Evolutionary conservation across 2,888 invertebrate species (phyloP).

Genomic region (Drosophila meridionalis): DNA sequence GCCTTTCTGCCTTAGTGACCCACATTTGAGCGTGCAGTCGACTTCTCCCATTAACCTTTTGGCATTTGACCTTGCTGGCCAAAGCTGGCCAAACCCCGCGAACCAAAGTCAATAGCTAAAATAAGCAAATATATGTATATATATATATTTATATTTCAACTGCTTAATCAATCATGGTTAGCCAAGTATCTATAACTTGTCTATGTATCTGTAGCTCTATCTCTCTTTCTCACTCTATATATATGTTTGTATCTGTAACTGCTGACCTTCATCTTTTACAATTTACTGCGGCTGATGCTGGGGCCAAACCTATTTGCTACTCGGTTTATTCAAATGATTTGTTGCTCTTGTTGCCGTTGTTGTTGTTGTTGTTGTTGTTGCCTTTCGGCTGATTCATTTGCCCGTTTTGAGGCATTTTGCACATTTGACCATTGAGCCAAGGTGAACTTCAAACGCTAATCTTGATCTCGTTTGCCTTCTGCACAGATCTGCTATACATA

Average conservation of each 20-base stretch:
- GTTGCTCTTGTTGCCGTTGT: slow-evolving; percentile 26
- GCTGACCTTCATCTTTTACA: slow-evolving; percentile 74
- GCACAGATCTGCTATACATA: slow-evolving; percentile 41
- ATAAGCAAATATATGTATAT: slow-evolving; percentile 12
- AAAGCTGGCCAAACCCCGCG: slow-evolving; percentile 51
- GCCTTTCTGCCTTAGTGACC: slow-evolving; percentile 34
- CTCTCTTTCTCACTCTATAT: slow-evolving; percentile 10
- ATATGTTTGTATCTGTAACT: slow-evolving; percentile 71
- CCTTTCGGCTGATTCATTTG: slow-evolving; percentile 70
- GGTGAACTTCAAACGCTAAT: slow-evolving; percentile 78
- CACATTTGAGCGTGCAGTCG: slow-evolving; percentile 20
- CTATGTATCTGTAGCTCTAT: slow-evolving; percentile 20
- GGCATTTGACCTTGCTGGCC: slow-evolving; percentile 44
- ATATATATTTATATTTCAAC: slow-evolving; percentile 29
- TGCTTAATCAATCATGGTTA: slow-evolving; percentile 71
- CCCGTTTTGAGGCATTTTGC: slow-evolving; percentile 62
- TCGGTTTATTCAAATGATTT: slow-evolving; percentile 65
- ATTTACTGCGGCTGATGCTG: slow-evolving; percentile 52
- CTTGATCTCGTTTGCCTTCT: slow-evolving; percentile 79
- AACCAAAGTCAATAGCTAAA: slow-evolving; percentile 62
- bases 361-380: slow-evolving; percentile 39
- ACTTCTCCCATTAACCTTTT: slow-evolving; percentile 34
- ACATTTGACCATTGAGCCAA: slow-evolving; percentile 81
- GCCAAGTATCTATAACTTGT: slow-evolving; percentile 45
- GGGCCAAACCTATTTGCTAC: slow-evolving; percentile 67